Conservation (phyloP, 2,888 invertebrate genomes). For the Drosophila imparisetae region DNA sequence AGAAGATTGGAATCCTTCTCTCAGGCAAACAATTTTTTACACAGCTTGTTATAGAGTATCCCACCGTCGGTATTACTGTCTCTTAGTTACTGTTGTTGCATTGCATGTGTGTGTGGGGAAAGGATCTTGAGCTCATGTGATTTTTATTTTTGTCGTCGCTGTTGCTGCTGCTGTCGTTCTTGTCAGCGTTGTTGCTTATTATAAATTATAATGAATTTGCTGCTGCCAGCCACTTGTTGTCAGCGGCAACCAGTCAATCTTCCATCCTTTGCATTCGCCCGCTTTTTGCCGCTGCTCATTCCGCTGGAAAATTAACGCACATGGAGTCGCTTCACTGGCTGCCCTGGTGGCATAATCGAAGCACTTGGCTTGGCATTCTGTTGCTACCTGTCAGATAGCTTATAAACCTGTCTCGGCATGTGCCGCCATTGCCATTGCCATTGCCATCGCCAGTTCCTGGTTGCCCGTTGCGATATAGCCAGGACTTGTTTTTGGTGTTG, state of each 20-base stretch:
- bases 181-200: constrained; percentile 78
- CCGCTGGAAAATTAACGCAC: constrained; percentile 79
- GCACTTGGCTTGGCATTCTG: constrained; percentile 61
- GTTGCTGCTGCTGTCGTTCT: constrained; percentile 53
- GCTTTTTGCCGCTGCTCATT: constrained; percentile 54
- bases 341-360: constrained; percentile 66
- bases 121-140: constrained; percentile 61
- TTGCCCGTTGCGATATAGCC: constrained; percentile 17
- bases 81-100: constrained; percentile 13
- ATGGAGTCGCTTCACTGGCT: constrained; percentile 53
- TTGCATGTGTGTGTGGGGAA: constrained; percentile 33
- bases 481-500: constrained; percentile 3
- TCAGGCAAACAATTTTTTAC: not conserved
- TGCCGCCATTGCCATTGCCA: constrained; percentile 49
- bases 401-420: constrained; percentile 69
- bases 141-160: constrained; percentile 42
- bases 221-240: constrained; percentile 77
- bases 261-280: not conserved
- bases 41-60: not conserved
- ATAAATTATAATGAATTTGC: constrained; percentile 80
- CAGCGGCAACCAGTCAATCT: constrained; percentile 69
- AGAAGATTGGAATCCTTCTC: not conserved
- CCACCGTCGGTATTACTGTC: constrained; percentile 3
- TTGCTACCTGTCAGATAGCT: constrained; percentile 65
- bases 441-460: constrained; percentile 1